A percentile compares a stretch with the other conserved stretches of the same genome.
Conservation (phyloP, 2,113 vertebrate species). For the Petrocephalus microphthalmus region DNA sequence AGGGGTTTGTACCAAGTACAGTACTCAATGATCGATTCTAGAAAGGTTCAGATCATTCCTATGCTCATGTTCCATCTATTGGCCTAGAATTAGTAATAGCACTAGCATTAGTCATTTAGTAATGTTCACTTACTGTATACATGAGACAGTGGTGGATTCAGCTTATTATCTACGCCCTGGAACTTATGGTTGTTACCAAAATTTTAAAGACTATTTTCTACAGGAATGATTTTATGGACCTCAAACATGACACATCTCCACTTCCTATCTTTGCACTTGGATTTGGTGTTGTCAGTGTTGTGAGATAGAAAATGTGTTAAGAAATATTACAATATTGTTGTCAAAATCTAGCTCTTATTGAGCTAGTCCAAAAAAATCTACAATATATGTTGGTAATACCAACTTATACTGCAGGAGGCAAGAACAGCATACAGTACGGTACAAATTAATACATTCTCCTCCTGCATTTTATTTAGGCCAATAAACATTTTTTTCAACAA, state of each 20-base stretch:
- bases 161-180: background rate
- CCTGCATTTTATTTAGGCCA: background rate
- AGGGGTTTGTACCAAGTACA: background rate
- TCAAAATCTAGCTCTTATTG: background rate
- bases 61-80: background rate
- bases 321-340: background rate
- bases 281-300: background rate
- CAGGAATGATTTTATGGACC: background rate
- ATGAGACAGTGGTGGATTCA: background rate
- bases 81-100: background rate
- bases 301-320: background rate
- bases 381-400: background rate
- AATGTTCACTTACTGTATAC: background rate
- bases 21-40: background rate
- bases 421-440: background rate
- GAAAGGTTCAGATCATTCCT: background rate
- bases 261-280: background rate
- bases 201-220: background rate
- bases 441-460: background rate
- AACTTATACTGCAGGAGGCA: background rate
- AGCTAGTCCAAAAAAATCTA: background rate
- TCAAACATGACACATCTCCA: background rate
- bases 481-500: background rate
- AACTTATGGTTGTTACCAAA: background rate
- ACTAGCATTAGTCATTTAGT: background rate